These are phyloP conservation scores for Sciurus vulgaris DNA, from an alignment of 2,797 vertebrate genomes.

Conservation along the genomic window DNA sequence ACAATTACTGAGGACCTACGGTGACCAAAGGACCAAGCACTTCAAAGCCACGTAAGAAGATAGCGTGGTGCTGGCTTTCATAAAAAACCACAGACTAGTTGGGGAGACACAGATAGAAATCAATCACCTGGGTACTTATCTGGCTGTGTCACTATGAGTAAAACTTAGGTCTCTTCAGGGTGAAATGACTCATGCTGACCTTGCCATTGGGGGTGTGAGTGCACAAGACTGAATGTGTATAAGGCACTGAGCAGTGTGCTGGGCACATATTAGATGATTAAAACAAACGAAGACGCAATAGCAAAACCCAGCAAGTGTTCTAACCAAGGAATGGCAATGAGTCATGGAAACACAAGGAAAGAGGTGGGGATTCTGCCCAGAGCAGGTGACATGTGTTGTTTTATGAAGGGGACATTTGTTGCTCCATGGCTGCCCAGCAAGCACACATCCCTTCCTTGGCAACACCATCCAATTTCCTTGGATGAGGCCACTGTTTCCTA, in stretches of 20 bases:
- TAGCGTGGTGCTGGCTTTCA: neutral
- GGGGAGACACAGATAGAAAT: neutral
- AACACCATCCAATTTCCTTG: neutral
- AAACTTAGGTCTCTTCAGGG: neutral
- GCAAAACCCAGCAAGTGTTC: neutral
- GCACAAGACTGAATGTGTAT: neutral
- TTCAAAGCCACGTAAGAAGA: neutral
- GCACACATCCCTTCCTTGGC: neutral
- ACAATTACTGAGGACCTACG: neutral
- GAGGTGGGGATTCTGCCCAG: neutral
- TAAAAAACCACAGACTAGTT: neutral
- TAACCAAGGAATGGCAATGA: neutral
- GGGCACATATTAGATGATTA: neutral
- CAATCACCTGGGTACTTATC: neutral
- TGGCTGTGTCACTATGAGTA: neutral
- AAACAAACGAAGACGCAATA: neutral
- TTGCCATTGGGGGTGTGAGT: neutral
- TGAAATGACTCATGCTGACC: neutral
- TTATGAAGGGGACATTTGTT: neutral
- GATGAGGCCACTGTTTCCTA: neutral
- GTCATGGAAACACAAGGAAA: neutral
- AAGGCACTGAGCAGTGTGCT: neutral
- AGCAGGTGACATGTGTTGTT: neutral
- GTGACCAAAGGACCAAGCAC: neutral
- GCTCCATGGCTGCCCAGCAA: neutral